Evolutionary conservation across 2,888 invertebrate species (phyloP), one percentile per base, ranked within the genome.

Genomic region (Lottia gigantea): DNA sequence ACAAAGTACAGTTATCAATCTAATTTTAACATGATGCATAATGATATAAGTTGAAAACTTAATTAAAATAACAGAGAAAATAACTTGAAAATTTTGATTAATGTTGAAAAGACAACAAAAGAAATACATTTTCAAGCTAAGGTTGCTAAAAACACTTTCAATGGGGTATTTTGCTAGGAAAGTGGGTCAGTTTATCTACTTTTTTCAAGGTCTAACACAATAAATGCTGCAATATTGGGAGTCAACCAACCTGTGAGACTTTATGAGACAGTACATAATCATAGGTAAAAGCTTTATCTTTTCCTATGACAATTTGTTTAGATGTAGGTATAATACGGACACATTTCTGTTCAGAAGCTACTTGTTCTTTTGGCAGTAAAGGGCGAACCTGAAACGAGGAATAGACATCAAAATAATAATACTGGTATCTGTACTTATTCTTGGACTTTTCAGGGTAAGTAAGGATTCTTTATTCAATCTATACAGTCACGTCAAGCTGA

Each of bases 261-360:
- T 91, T 91, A 66, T 92, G 91, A 47, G 92, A 91, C 78, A 95
- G 94, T 0, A 95, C 95, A 90, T 93, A 91, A 89, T 96, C 96
- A 85, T 93, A 97, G 0, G 95, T 94, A 80, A 95, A 97, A 0
- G 92, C 91, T 76, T 94, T 92, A 64, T 93, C 93, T 11, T 90
- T 89, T 23, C 91, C 90, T 67, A 92, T 91, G 2, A 96, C 92
- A 69, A 92, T 90, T 75, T 89, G 88, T 66, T 85, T 87, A 4
- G 81, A 80, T 47, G 80, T 76, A 1, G 84, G 80, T 15, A 85
- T 78, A 3, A 86, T 76, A 16, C 82, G 70, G 8, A 88, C 83
- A 81, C 88, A 89, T 67, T 79, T 78, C 71, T 87, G 83, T 68
- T 88, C 88, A 11, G 87, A 86, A 14, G 81, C 78, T 6, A 88